Conservation (phyloP, 2,888 invertebrate genomes). For the Melipona beecheii region DNA sequence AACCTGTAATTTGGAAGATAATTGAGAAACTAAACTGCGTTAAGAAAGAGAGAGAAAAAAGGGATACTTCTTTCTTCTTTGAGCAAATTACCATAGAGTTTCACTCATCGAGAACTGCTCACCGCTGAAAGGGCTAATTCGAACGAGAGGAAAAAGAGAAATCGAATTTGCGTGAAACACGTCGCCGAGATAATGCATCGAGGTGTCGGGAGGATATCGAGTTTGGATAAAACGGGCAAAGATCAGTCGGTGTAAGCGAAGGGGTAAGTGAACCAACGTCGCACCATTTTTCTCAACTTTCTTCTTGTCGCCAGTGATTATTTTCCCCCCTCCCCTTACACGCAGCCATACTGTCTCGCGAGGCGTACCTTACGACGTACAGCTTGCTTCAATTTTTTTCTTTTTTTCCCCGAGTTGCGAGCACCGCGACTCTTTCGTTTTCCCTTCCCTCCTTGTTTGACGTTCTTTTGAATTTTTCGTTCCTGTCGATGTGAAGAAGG, state of each 20-base stretch:
- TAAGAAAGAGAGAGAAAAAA: no score
- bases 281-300: slow-evolving; percentile 20
- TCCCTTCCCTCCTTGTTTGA: background rate
- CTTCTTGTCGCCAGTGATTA: slow-evolving; percentile 5
- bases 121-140: background rate
- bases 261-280: slow-evolving; percentile 50
- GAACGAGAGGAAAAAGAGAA: background rate
- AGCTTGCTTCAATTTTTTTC: slow-evolving; percentile 11
- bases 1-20: no score
- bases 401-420: background rate
- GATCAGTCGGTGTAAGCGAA: slow-evolving; percentile 20
- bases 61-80: no score
- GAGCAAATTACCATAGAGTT: no score
- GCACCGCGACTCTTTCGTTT: slow-evolving; percentile 4
- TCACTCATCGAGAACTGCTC: background rate
- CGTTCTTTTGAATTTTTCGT: background rate
- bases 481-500: background rate
- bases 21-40: no score
- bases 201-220: background rate
- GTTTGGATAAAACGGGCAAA: background rate
- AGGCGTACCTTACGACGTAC: background rate
- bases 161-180: background rate
- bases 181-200: background rate
- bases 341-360: background rate
- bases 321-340: background rate